Evolutionary conservation across 1,140 invertebrate genomes (phyloP).

Genomic region (Diorhabda elongata): DNA sequence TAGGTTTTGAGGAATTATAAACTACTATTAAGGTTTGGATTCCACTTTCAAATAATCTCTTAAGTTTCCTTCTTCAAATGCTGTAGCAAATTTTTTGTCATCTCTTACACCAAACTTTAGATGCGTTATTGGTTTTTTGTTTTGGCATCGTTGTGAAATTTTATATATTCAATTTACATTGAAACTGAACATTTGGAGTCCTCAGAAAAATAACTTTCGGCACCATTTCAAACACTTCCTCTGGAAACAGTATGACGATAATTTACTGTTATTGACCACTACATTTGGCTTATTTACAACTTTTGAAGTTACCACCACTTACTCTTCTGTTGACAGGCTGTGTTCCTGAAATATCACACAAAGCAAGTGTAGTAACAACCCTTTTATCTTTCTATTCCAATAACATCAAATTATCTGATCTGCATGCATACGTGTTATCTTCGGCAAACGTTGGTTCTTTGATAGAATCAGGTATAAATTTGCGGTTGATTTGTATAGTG

Average conservation of each 20-base stretch:
- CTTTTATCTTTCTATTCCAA: conserved; percentile 23
- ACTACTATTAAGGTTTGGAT: no score
- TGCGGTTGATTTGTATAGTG: conserved; percentile 9
- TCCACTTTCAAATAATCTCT: no score
- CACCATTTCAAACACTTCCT: conserved; percentile 27
- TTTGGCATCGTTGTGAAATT: no score
- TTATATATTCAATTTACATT: conserved; percentile 11
- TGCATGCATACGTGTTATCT: conserved; percentile 1
- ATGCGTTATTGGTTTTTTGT: no score
- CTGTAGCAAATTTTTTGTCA: no score
- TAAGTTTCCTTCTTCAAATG: no score
- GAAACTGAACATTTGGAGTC: conserved; percentile 17
- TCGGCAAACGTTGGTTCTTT: conserved; percentile 19
- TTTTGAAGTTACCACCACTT: neutral
- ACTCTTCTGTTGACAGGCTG: conserved; percentile 9
- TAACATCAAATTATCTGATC: conserved; percentile 11
- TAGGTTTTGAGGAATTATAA: no score
- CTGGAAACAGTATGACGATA: conserved; percentile 36
- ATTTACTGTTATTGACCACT: conserved; percentile 6
- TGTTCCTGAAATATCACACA: conserved; percentile 14
- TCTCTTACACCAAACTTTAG: no score
- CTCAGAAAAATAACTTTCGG: conserved; percentile 23
- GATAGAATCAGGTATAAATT: conserved; percentile 17
- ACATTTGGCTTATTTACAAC: conserved; percentile 28
- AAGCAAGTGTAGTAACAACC: conserved; percentile 12